Evolutionary conservation across 2,797 vertebrate species (phyloP).

Genomic region (Eurystomus glaucurus): DNA sequence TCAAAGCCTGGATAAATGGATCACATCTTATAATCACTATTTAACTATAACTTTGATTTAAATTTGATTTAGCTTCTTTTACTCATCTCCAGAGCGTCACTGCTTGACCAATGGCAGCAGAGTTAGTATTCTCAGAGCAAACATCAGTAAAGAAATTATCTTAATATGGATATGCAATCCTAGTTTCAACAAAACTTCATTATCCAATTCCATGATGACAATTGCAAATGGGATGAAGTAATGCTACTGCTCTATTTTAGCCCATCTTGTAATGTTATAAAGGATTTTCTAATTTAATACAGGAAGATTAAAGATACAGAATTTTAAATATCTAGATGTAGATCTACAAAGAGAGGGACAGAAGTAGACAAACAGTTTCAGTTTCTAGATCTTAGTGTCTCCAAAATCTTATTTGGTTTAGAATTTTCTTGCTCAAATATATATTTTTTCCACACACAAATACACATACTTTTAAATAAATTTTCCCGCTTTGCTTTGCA

Average conservation of each 20-base stretch:
- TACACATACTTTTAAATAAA: neutral
- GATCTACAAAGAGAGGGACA: neutral
- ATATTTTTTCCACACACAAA: neutral
- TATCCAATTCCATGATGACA: neutral
- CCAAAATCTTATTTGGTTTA: neutral
- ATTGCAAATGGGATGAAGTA: slow-evolving; percentile 5
- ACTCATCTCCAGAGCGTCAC: neutral
- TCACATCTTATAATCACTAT: neutral
- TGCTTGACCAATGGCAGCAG: neutral
- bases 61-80: neutral
- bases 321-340: neutral
- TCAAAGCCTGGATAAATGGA: neutral
- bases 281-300: neutral
- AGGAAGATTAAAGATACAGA: neutral
- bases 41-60: neutral
- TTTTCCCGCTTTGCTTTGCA: neutral
- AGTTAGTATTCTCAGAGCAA: neutral
- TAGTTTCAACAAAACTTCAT: neutral
- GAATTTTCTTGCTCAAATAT: neutral
- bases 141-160: neutral
- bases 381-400: neutral
- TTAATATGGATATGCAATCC: neutral
- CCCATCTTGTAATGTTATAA: neutral
- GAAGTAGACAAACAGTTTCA: neutral
- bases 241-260: neutral